phyloP scores from a whole-genome alignment of 2,113 vertebrate species.

The Pygathrix nemaeus region DNA sequence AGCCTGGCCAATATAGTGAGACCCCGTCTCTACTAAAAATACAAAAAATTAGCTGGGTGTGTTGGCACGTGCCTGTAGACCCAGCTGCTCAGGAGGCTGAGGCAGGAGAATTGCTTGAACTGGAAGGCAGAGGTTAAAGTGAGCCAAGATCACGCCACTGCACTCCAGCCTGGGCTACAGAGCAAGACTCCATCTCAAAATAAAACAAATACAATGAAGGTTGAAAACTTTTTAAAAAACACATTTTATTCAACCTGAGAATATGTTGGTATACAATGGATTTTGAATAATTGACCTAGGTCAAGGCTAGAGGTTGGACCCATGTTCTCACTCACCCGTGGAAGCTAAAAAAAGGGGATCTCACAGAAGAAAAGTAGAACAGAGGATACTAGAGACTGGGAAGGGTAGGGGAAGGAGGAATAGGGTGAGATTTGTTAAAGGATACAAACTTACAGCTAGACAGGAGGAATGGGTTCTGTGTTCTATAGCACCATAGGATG shows the following conservation, averaged over 20 bases:
- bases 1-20: too few relatives aligned
- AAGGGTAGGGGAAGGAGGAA: background rate
- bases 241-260: background rate
- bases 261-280: background rate
- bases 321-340: background rate
- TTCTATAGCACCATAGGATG: background rate
- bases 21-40: too few relatives aligned
- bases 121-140: too few relatives aligned
- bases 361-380: background rate
- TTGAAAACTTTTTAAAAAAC: too few relatives aligned
- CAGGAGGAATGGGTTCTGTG: background rate
- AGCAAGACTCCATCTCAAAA: too few relatives aligned
- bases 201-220: too few relatives aligned
- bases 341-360: background rate
- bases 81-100: too few relatives aligned
- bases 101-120: too few relatives aligned
- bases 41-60: too few relatives aligned
- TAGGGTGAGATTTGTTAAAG: background rate
- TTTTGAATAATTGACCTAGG: background rate
- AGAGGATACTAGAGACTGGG: background rate
- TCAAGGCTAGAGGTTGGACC: background rate
- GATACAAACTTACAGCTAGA: background rate
- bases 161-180: too few relatives aligned
- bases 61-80: fast-evolving
- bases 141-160: too few relatives aligned